Evolutionary conservation across 2,888 invertebrate species (phyloP).

Genomic region (Palloptera scutellata): DNA sequence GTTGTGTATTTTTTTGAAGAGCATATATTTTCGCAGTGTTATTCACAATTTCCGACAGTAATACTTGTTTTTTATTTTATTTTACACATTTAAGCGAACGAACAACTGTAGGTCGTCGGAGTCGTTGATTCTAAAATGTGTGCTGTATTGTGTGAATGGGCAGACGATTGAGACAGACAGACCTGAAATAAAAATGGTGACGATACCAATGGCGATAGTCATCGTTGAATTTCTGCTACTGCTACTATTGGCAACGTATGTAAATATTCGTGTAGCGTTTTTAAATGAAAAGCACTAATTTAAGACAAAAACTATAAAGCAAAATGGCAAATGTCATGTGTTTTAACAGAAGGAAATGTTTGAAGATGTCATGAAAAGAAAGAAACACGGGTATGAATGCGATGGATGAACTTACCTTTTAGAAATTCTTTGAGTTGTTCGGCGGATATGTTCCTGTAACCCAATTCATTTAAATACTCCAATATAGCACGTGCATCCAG

Average conservation of each 20-base stretch:
- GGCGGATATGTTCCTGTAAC: conserved; percentile 78
- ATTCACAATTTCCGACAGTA: conserved; percentile 22
- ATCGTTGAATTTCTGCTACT: not conserved
- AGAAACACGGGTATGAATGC: not conserved
- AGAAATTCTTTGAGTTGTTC: conserved; percentile 81
- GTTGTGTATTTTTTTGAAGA: not conserved
- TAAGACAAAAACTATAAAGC: not conserved
- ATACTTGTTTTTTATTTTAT: conserved; percentile 23
- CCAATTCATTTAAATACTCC: conserved; percentile 76
- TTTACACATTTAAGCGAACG: not conserved
- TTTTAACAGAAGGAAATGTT: not conserved
- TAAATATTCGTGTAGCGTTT: not conserved
- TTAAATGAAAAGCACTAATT: conserved; percentile 12
- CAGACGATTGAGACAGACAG: not conserved
- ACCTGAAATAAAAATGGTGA: not conserved
- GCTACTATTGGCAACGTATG: not conserved
- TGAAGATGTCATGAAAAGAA: not conserved
- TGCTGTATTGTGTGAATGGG: not conserved
- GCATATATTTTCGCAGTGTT: conserved; percentile 12
- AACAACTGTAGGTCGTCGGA: not conserved
- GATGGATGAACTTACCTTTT: conserved; percentile 68
- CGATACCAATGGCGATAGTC: not conserved
- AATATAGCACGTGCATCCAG: conserved; percentile 79
- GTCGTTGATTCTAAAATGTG: conserved; percentile 14
- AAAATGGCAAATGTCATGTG: conserved; percentile 9